These are phyloP conservation scores for Serripes groenlandicus DNA, from an alignment of 2,888 invertebrate species.

Conservation along the genomic window DNA sequence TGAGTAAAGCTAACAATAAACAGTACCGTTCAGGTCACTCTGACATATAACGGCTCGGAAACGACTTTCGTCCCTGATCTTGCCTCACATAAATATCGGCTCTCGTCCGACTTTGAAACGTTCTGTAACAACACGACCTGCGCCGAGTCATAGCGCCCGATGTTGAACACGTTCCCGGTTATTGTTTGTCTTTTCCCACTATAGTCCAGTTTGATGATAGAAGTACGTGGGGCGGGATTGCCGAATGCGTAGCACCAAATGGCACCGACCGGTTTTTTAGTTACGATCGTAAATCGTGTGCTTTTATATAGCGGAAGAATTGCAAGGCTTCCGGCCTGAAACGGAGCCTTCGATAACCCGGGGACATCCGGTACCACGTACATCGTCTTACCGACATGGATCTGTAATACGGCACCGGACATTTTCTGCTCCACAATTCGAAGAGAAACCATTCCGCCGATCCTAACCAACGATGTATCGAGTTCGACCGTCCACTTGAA, in stretches of 20 bases:
- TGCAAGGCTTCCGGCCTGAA: constrained; percentile 48
- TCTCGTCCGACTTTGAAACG: constrained; percentile 35
- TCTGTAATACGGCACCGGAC: constrained; percentile 55
- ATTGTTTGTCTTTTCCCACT: constrained; percentile 30
- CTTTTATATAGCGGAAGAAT: constrained; percentile 53
- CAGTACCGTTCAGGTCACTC: neutral
- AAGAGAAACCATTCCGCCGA: constrained; percentile 60
- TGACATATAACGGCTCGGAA: constrained; percentile 50
- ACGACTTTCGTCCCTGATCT: constrained; percentile 39
- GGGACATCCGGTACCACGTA: constrained; percentile 53
- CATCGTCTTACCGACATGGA: constrained; percentile 63
- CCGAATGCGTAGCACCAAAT: constrained; percentile 68
- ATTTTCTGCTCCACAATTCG: constrained; percentile 50
- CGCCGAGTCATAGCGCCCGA: constrained; percentile 63
- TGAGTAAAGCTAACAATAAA: constrained; percentile 3
- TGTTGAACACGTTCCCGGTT: constrained; percentile 50
- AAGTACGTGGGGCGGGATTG: constrained; percentile 60
- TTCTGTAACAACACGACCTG: constrained; percentile 53
- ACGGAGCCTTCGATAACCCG: constrained; percentile 43
- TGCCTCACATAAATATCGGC: constrained; percentile 59
- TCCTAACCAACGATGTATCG: constrained; percentile 43
- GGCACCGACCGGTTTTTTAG: constrained; percentile 51
- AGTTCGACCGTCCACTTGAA: constrained; percentile 52
- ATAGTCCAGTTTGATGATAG: constrained; percentile 29
- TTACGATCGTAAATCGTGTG: constrained; percentile 39